Evolutionary conservation across 1,140 invertebrate species (phyloP), one percentile per base, ranked within the genome.

Genomic region (Heliconius hewitsoni): DNA sequence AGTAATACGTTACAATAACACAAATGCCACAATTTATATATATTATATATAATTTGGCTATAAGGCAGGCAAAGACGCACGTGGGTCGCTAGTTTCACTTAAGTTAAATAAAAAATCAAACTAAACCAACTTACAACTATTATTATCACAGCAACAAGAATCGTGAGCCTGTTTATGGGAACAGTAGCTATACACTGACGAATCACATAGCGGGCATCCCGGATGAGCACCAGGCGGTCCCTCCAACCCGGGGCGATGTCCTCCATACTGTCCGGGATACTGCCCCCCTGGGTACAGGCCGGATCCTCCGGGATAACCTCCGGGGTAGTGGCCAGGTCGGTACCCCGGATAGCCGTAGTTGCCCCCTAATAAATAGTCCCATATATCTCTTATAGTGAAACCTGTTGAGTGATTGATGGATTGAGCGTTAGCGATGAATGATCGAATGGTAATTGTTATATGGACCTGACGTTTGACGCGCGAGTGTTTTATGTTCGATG

Each of bases 101-200:
- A 37, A 37, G 8, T 37, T 37, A 6, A 37, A 8, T 6, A 30
- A 23, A 66, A 66, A 66, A 30, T 23, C 16, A 66, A 66, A 66
- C 1, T 13, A 27, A 66, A 66, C 11, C 18, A 77, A 93, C 94
- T 95, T 92, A 96, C 96, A 96, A 81, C 95, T 95, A 79, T 95
- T 91, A 85, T 92, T 91, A 73, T 95, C 94, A 84, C 97, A 97
- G 87, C 97, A 97, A 85, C 97, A 97, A 0, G 96, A 95, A 85
- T 97, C 97, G 85, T 97, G 97, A 1, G 96, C 94, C 74, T 97
- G 92, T 90, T 97, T 97, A 60, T 97, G 95, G 4, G 96, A 96
- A 84, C 97, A 97, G 83, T 97, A 97, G 80, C 96, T 96, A 88
- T 96, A 97, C 0, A 97, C 96, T 0, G 97, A 97, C 2, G 96